Evolutionary conservation across 2,888 invertebrate genomes (phyloP).

Genomic region (Phyto melanocephala): DNA sequence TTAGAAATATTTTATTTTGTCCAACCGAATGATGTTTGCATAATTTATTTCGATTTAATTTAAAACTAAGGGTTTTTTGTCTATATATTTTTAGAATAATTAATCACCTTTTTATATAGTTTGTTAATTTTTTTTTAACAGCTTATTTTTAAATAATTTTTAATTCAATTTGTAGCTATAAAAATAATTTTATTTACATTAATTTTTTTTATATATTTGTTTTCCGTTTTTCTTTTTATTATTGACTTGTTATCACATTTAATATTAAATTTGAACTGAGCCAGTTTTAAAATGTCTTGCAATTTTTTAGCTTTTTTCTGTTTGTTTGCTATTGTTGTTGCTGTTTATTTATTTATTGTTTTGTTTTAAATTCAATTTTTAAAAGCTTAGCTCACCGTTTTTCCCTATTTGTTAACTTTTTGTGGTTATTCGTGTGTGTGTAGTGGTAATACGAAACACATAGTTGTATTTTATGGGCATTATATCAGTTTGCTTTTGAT

Average conservation of each 20-base stretch:
- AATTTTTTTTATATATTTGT: not conserved
- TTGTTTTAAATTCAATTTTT: constrained; percentile 34
- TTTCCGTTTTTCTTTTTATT: not conserved
- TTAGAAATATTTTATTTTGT: not conserved
- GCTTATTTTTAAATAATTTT: not conserved
- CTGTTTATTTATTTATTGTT: constrained; percentile 17
- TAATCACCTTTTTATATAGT: constrained; percentile 40
- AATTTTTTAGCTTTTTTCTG: constrained; percentile 41
- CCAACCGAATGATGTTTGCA: constrained; percentile 56
- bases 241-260: constrained; percentile 44
- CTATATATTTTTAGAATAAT: not conserved
- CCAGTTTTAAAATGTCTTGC: constrained; percentile 51
- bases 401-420: constrained; percentile 20
- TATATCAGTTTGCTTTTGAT: not conserved
- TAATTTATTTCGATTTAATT: constrained; percentile 22
- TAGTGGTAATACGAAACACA: not conserved
- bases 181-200: constrained; percentile 15
- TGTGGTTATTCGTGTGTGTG: not conserved
- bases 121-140: not conserved
- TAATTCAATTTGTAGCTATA: too few species aligned
- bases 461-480: constrained; percentile 48
- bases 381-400: constrained; percentile 59
- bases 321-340: not conserved
- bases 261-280: constrained; percentile 60
- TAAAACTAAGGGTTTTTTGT: not conserved